Evolutionary conservation across 2,113 vertebrate genomes (phyloP).

Genomic region (Penelope pileata): DNA sequence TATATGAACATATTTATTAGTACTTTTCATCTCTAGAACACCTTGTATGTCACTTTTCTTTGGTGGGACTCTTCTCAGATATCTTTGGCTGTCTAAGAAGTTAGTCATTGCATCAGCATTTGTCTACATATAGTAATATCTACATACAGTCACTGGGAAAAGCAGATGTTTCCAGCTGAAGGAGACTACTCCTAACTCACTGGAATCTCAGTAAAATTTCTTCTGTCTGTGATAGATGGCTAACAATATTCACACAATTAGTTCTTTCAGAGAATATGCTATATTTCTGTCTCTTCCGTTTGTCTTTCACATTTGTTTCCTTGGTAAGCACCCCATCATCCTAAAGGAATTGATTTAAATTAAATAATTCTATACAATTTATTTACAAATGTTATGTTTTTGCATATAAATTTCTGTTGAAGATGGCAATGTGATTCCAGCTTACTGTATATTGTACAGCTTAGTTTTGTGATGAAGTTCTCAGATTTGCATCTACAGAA

Average conservation of each 20-base stretch:
- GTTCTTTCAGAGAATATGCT: background rate
- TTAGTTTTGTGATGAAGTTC: background rate
- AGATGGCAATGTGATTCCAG: background rate
- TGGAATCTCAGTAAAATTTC: background rate
- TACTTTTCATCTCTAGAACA: background rate
- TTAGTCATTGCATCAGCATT: background rate
- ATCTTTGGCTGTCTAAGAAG: background rate
- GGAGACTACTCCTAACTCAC: background rate
- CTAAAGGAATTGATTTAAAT: background rate
- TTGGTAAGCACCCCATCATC: background rate
- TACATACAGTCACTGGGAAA: background rate
- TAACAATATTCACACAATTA: background rate
- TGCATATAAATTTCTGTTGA: background rate
- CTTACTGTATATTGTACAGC: background rate
- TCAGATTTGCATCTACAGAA: background rate
- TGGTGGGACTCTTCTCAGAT: background rate
- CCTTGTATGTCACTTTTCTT: background rate
- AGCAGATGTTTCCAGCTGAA: background rate
- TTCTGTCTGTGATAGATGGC: background rate
- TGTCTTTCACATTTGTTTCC: background rate
- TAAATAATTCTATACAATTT: background rate
- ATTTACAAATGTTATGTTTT: background rate
- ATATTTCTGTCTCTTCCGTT: background rate
- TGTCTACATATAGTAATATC: background rate
- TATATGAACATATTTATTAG: background rate